Evolutionary conservation across 64 coral and sea anemone genomes (phyloP), one percentile per base, ranked within the genome.

Genomic region (Dendrophyllia cribrosa): DNA sequence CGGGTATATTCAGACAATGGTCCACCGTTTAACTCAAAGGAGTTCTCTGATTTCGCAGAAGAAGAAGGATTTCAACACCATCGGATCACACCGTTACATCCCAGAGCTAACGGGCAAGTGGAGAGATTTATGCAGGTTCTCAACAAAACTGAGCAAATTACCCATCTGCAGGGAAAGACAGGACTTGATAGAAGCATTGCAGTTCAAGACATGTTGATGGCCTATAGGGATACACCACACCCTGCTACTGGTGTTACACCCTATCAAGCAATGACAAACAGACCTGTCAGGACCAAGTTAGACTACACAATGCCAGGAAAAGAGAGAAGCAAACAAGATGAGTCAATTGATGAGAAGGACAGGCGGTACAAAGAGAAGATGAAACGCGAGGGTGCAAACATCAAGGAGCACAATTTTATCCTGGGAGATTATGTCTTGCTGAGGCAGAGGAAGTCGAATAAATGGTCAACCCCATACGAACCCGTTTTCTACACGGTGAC

Each of bases 141-240:
- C n/a, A n/a, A n/a, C n/a, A 93, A 93, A 20, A 93, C 77, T 0
- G 56, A 89, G 63, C 92, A 94, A 59, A 94, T 89, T 64, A 86
- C 86, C 52, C 69, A 89, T 53, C 85, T 94, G 3, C 51, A 89
- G 75, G 65, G 65, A 17, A 91, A 95, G 59, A 45, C 43, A 20
- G 70, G 70, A 43, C 51, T 53, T n/a, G 76, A 56, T 5, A 83
- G 75, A 65, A 11, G 59, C 7, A 78, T 79, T 4, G 82, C 87
- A 4, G 46, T 89, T 0, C 68, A 89, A 55, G 87, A 89, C 13
- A 89, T 95, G 87, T 13, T 94, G 2, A 89, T 77, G 68, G 87
- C 87, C 6, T 90, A 86, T 17, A 20, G 82, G 59, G 80, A 90
- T 15, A 87, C 88, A 3, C 72, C 93, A 58, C 93, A 90, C 63